Evolutionary conservation across 2,113 vertebrate genomes (phyloP), one percentile per base, ranked within the genome.

Genomic region (Hemichromis elongatus): DNA sequence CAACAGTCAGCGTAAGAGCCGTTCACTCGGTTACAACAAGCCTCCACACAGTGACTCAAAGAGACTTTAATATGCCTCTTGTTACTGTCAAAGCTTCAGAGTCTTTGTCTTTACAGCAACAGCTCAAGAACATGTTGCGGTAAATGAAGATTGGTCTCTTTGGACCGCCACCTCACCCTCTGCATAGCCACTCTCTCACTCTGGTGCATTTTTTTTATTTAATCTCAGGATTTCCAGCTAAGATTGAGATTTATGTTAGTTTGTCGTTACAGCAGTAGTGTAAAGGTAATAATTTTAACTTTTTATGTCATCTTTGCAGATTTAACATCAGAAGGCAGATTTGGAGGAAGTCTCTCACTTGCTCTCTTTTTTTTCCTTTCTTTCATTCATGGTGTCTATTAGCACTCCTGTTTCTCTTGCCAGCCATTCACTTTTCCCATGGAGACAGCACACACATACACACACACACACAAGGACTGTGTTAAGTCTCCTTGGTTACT

Each of bases 351-450:
- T 47, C 55, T 47, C 2, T 52, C 9, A 24, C 13, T 79, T 0
- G 33, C 37, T 75, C 52, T 42, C 11, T 70, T 11, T 66, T 79
- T 75, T 63, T 37, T 9, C 24, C 26, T 79, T 52, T 85, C 88
- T 77, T 82, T 86, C 83, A 81, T 91, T 89, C 92, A 89, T 84
- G 52, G 83, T 83, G 81, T 90, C 90, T 89, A 87, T 93, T 88
- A 86, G 84, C 61, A 6, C 79, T 90, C 77, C 88, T 57, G 73
- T 75, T 79, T 87, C 82, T 89, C 86, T 35, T 91, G 92, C 92
- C 91, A 92, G 91, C 81, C 87, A 89, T 92, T 92, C 89, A 92
- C 90, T 91, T 88, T 88, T 86, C 68, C 89, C 85, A 86, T 80
- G 88, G 88, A 84, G 81, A 88, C 83, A 8, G 24, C 26, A 79